Evolutionary conservation across 2,797 vertebrate genomes (phyloP), one percentile per base, ranked within the genome.

Genomic region (Esox lucius): DNA sequence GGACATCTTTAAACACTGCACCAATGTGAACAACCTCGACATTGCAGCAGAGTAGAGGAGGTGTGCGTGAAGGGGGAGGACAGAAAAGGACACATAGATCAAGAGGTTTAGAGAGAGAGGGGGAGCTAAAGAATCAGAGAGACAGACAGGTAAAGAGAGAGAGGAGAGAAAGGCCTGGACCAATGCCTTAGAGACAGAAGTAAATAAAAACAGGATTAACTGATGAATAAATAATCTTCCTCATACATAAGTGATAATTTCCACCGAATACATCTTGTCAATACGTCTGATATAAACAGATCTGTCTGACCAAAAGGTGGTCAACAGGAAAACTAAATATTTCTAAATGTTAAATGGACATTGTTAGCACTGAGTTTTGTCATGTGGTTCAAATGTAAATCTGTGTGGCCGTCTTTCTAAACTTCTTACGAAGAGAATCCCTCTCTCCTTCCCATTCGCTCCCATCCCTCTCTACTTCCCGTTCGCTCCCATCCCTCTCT

Each of bases 191-290:
- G 46, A 70, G 46, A 46, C n/a, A 69, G 11, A 13, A 28, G 24
- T 11, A 17, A 68, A 68, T 68, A 24, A 49, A 48, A 69, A 48
- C 42, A 49, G 22, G 68, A 24, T 68, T n/a, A 68, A 46, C 19
- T 48, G 19, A 68, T 48, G 12, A 69, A 49, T 69, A 69, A 69
- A 69, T 69, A 2, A 48, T 49, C 26, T 13, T 48, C 9, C 22
- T 48, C 68, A 51, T 51, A 28, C 17, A 70, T 31, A 70, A 51
- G 68, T 51, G 13, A 69, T 69, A 69, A 70, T 70, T 51, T 70
- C 49, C 68, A 46, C n/a, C 28, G 46, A 8, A 15, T 19, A 51
- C 6, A 13, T 49, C 24, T 51, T 26, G 4, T 51, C 28, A 11
- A 28, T 49, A 12, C 4, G 68, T 70, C n/a, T 28, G 24, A 26